phyloP scores from a whole-genome alignment of 2,113 vertebrate genomes.

The Murina feae region DNA sequence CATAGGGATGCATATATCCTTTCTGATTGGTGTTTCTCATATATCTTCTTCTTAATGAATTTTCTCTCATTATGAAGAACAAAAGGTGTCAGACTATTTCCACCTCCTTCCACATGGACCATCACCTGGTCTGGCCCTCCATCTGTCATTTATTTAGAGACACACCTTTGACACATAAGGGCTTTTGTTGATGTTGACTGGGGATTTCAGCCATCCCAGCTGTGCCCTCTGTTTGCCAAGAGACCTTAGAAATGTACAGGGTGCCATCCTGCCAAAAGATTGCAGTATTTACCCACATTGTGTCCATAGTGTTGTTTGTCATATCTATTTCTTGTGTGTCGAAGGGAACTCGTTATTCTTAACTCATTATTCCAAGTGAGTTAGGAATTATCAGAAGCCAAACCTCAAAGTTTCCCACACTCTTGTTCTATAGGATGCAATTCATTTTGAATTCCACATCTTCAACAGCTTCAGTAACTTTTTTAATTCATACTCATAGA shows the following conservation, averaged over 20 bases:
- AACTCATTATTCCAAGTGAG: background rate
- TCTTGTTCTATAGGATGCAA: background rate
- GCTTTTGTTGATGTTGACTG: background rate
- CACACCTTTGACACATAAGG: background rate
- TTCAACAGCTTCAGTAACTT: background rate
- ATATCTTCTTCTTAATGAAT: background rate
- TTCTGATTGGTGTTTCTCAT: too few relatives aligned
- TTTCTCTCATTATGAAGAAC: background rate
- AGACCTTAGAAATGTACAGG: background rate
- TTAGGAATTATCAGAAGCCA: background rate
- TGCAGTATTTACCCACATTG: background rate
- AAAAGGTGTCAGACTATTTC: background rate
- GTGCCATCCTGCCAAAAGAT: background rate
- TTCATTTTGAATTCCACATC: background rate
- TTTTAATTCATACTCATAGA: background rate
- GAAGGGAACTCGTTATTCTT: too few relatives aligned
- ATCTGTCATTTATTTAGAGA: background rate
- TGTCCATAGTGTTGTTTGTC: background rate
- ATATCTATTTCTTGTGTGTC: background rate
- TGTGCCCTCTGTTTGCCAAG: background rate
- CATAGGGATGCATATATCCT: too few relatives aligned
- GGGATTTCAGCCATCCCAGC: background rate
- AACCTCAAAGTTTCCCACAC: background rate
- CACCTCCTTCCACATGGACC: background rate
- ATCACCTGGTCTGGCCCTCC: accelerated